Conservation (phyloP, 2,797 vertebrate genomes). For the Amphiprion clarkii region DNA sequence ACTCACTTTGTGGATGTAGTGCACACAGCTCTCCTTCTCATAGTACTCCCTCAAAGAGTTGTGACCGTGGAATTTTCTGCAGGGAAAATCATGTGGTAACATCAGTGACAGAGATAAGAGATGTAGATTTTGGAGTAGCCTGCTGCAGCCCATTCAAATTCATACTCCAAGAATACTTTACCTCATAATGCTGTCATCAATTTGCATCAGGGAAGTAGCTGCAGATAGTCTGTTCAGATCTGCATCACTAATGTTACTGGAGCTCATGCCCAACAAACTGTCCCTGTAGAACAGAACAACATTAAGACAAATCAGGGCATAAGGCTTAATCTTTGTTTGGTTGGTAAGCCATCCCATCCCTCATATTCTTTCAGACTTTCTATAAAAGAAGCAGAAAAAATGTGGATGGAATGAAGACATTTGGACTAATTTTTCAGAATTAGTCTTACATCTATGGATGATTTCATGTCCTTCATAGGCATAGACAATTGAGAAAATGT, state of each 20-base stretch:
- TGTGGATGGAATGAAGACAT: not conserved
- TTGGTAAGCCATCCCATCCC: not conserved
- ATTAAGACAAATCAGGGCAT: constrained; percentile 1
- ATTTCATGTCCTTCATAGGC: not conserved
- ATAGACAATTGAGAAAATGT: not conserved
- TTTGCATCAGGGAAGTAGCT: constrained; percentile 95
- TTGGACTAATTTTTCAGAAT: constrained; percentile 7
- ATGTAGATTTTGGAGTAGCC: not conserved
- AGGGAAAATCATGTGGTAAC: constrained; percentile 2
- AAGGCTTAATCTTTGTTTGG: not conserved
- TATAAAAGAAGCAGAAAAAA: not conserved
- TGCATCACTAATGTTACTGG: constrained; percentile 85
- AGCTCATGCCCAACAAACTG: constrained; percentile 87
- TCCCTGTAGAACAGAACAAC: constrained; percentile 77
- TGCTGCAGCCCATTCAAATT: not conserved
- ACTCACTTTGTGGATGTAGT: constrained; percentile 93
- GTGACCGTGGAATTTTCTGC: constrained; percentile 95
- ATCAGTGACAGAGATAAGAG: constrained; percentile 7
- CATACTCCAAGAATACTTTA: constrained; percentile 55
- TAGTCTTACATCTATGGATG: not conserved
- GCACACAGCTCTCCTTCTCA: constrained; percentile 94
- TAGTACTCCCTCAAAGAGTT: constrained; percentile 94
- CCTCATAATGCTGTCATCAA: constrained; percentile 97
- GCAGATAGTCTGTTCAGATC: constrained; percentile 89
- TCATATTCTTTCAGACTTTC: not conserved